Evolutionary conservation across 2,888 invertebrate species (phyloP), one percentile per base, ranked within the genome.

Genomic region (Drosophila quinaria): DNA sequence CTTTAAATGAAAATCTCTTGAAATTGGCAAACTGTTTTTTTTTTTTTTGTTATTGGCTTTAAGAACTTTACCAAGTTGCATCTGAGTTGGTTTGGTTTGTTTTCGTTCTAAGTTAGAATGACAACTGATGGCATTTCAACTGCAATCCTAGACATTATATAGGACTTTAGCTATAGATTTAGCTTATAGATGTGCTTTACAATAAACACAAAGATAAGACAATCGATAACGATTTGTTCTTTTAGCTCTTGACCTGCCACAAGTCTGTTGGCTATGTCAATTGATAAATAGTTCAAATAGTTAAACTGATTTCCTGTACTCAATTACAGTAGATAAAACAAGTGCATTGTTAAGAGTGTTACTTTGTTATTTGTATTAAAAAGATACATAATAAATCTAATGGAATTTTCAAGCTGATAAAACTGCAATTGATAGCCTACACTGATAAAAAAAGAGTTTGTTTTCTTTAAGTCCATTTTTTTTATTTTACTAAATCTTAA

Each of bases 1-100:
- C 74, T 78, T 42, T 29, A n/a, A 42, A 47, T 19, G 33, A 10
- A 35, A 39, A 52, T 59, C 35, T 29, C 11, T 29, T 10, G 8
- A 19, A 51, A 39, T 9, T 17, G 41, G 9, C 22, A 11, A 37
- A 10, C 4, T 29, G 4, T 9, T 4, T 6, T 8, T 22, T 19
- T 9, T 4, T 6, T 8, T 22, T 19, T n/a, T 29, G 11, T 1
- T 19, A 50, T 22, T 6, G 1, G 4, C 1, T 1, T 39, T 4
- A 17, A 15, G 13, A 11, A 51, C 55, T 54, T 87, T 55, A 87
- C 87, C 89, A 42, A 55, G 35, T 59, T 71, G 59, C 83, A 89
- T 89, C 9, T n/a, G 37, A 60, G 42, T 42, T 55, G 49, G 10
- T 17, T 31, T 39, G 8, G 31, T 42, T 33, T 10, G 6, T 22